Evolutionary conservation across 2,797 vertebrate species (phyloP), one percentile per base, ranked within the genome.

Genomic region (Iguana delicatissima): DNA sequence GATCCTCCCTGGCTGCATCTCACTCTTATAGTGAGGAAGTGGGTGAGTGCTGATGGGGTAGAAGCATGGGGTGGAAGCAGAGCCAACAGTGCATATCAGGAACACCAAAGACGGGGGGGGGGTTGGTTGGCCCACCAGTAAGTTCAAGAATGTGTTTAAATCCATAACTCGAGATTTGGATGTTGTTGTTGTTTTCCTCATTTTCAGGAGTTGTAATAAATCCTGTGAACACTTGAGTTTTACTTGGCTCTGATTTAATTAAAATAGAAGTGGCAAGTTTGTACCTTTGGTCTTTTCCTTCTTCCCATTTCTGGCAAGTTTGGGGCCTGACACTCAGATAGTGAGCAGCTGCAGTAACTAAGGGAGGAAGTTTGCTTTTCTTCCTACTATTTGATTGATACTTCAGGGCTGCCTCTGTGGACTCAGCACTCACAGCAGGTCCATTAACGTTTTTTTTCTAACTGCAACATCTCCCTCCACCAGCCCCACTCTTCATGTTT

Each of bases 361-460:
- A 86, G 73, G 35, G 24, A 59, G 57, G 69, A 91, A 81, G 67
- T 55, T 85, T 85, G 35, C 6, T 85, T 76, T 88, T 42, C 74
- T 92, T 84, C n/a, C 22, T 93, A 52, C 77, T 90, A 59, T 89
- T 89, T 91, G 86, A 93, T 13, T 86, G 80, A 91, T 1, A 0
- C 84, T 91, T 76, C 0, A 84, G 77, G 64, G 73, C 55, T 38
- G 55, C 55, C 24, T 76, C 52, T 67, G 26, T 73, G 86, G 88
- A 77, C 79, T 0, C 76, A 86, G 88, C 89, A 80, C 85, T 91
- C 57, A 86, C 38, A 42, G 38, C 89, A 94, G 93, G 92, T 89
- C 91, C n/a, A 0, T 95, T 93, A 93, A 91, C 91, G 92, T 94
- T 94, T 59, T 91, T 87, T 87, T 91, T 92, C 38, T 46, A 46